These are phyloP conservation scores for Drosophila emarginata DNA, from an alignment of 2,888 invertebrate genomes.

Conservation along the genomic window DNA sequence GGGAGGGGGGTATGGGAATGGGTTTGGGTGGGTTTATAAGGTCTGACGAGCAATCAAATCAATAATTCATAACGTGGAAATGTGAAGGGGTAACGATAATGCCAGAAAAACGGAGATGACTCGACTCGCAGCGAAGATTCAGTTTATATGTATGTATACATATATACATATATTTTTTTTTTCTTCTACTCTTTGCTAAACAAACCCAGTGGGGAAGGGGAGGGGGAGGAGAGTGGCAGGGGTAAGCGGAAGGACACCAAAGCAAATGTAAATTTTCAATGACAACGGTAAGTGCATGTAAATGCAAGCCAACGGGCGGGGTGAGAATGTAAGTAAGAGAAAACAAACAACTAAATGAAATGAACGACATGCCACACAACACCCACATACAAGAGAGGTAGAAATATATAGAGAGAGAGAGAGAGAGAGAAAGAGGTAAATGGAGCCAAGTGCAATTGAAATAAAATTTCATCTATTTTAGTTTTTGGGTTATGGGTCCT, in stretches of 20 bases:
- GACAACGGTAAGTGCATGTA: constrained; percentile 78
- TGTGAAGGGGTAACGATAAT: constrained; percentile 54
- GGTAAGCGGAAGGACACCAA: constrained; percentile 13
- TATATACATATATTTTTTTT: constrained; percentile 8
- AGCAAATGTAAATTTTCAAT: constrained; percentile 73
- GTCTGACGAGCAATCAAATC: constrained; percentile 68
- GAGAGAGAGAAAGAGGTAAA: not conserved
- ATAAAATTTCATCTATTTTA: constrained; percentile 69
- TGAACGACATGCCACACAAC: constrained; percentile 24
- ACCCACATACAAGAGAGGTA: not conserved
- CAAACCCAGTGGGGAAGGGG: no score
- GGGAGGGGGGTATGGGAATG: not conserved
- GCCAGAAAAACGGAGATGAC: constrained; percentile 29
- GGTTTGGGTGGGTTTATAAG: constrained; percentile 11
- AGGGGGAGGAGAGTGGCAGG: no score
- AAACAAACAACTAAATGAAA: constrained; percentile 38
- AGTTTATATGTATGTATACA: constrained; percentile 20
- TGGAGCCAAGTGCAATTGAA: constrained; percentile 52
- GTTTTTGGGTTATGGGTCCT: constrained; percentile 61
- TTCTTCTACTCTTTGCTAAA: no score
- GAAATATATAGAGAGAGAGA: not conserved
- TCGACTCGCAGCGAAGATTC: constrained; percentile 12
- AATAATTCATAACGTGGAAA: constrained; percentile 71
- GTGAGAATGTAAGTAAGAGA: constrained; percentile 2
- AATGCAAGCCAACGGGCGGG: constrained; percentile 48